Percentiles rank a stretch among this genome's conserved stretches.
phyloP scores from a whole-genome alignment of 2,888 invertebrate genomes.

The Drosophila aldrichi region DNA sequence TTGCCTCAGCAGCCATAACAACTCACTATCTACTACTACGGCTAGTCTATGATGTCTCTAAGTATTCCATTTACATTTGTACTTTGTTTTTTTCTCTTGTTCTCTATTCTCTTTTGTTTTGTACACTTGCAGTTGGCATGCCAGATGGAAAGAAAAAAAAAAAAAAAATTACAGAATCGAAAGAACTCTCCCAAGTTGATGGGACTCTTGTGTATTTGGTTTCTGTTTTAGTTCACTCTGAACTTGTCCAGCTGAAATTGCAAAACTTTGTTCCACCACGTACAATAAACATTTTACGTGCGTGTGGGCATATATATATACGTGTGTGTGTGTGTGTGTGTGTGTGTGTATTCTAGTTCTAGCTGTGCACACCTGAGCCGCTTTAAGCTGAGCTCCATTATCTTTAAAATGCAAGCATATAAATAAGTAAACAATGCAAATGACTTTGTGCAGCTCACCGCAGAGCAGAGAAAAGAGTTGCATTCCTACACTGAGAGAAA shows the following conservation, averaged over 20 bases:
- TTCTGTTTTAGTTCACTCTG: conserved; percentile 38
- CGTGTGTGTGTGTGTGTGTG: neutral
- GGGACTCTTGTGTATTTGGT: conserved; percentile 47
- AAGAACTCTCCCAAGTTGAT: conserved; percentile 38
- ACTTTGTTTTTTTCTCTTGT: neutral
- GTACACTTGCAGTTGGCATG: conserved; percentile 27
- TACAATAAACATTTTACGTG: conserved; percentile 43
- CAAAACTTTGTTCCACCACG: conserved; percentile 49
- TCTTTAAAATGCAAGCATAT: conserved; percentile 35
- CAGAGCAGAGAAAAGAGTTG: neutral
- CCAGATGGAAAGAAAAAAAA: neutral
- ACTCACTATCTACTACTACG: conserved; percentile 12
- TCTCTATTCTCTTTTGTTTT: conserved; percentile 11
- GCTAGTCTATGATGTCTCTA: conserved; percentile 29
- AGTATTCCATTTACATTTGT: conserved; percentile 2
- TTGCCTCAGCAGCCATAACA: conserved; percentile 16
- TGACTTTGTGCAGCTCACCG: conserved; percentile 10
- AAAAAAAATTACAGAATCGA: neutral
- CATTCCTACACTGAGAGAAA: conserved; percentile 4
- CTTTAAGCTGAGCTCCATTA: conserved; percentile 25
- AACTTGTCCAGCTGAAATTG: conserved; percentile 59
- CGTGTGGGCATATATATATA: conserved; percentile 1
- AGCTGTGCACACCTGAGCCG: conserved; percentile 26
- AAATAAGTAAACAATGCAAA: conserved; percentile 49
- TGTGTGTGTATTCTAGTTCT: conserved; percentile 3